These are phyloP conservation scores for Eupleurogrammus muticus DNA, from an alignment of 2,797 vertebrate genomes.

Conservation along the genomic window DNA sequence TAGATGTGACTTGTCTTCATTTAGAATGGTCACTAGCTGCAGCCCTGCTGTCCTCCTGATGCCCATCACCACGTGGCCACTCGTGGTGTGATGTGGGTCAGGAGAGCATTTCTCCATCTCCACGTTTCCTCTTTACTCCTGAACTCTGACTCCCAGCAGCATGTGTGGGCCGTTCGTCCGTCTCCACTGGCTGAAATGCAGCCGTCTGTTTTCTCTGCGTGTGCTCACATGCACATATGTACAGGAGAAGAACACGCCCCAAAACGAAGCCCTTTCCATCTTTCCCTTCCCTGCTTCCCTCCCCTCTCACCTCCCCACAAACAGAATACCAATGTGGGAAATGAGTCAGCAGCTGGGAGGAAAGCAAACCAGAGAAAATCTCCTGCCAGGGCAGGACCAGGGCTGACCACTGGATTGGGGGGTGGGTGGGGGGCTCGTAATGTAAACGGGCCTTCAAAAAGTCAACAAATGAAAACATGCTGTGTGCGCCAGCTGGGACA, in stretches of 20 bases:
- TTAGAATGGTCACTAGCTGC: too few species aligned
- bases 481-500: constrained; percentile 50
- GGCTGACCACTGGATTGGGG: constrained; percentile 57
- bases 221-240: constrained; percentile 50
- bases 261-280: constrained; percentile 61
- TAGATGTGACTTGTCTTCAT: too few species aligned
- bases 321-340: constrained; percentile 77
- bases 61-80: constrained; percentile 11
- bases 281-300: constrained; percentile 48
- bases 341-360: constrained; percentile 81
- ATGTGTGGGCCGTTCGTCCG: constrained; percentile 43
- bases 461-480: constrained; percentile 72
- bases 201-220: constrained; percentile 42
- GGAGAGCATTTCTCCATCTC: constrained; percentile 46
- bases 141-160: constrained; percentile 18
- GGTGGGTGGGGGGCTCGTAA: constrained; percentile 38
- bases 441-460: constrained; percentile 62
- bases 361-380: constrained; percentile 69
- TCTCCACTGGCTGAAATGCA: constrained; percentile 35
- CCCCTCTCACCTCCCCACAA: background rate
- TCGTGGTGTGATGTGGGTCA: constrained; percentile 44
- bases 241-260: constrained; percentile 63
- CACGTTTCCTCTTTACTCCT: constrained; percentile 46
- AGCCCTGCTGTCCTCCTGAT: constrained; percentile 7
- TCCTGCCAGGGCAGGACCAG: constrained; percentile 56